phyloP scores from a whole-genome alignment of 1,140 invertebrate genomes.

The Anastrepha obliqua region DNA sequence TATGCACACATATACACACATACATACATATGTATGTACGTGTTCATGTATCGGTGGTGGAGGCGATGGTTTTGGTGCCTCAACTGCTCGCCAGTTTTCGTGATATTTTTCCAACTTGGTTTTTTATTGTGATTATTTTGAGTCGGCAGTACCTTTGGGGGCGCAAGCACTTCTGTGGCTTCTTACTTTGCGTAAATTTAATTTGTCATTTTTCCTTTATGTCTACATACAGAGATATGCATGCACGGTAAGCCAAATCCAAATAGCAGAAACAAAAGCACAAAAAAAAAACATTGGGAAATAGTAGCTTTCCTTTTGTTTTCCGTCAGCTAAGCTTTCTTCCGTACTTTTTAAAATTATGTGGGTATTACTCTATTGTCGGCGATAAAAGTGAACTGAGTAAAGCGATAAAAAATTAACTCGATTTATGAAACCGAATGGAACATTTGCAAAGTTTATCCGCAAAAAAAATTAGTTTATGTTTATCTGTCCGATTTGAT shows the following conservation, averaged over 20 bases:
- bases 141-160: neutral
- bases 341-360: neutral
- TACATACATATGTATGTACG: neutral
- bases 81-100: neutral
- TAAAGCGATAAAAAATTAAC: too few relatives aligned
- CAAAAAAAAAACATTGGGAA: neutral
- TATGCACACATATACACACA: neutral
- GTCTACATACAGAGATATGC: neutral
- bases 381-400: too few relatives aligned
- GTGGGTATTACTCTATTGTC: too few relatives aligned
- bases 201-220: neutral
- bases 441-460: too few relatives aligned
- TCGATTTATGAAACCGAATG: too few relatives aligned
- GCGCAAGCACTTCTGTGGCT: neutral
- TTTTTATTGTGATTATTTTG: neutral
- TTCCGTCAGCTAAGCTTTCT: neutral
- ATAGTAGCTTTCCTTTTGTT: neutral
- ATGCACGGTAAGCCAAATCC: neutral
- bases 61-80: neutral
- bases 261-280: neutral
- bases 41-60: neutral
- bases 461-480: too few relatives aligned
- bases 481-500: too few relatives aligned
- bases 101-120: neutral
- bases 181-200: slow-evolving; percentile 40